phyloP scores from a whole-genome alignment of 2,113 vertebrate species.

The Eurystomus gularis region DNA sequence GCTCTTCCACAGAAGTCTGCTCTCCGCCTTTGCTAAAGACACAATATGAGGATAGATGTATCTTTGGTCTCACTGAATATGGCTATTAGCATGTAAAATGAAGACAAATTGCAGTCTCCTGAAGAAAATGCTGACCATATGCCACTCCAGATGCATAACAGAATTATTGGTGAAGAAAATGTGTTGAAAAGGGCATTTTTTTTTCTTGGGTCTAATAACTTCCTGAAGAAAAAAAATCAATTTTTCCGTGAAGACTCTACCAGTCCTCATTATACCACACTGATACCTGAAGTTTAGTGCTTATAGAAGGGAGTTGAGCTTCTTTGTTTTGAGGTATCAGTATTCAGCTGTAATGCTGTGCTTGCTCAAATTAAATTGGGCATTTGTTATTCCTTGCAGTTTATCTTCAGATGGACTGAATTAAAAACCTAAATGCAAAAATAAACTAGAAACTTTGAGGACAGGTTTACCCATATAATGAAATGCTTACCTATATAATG shows the following conservation, averaged over 20 bases:
- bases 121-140: not conserved
- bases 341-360: not conserved
- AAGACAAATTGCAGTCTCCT: not conserved
- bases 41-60: accelerated
- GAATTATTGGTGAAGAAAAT: not conserved
- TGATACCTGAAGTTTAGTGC: not conserved
- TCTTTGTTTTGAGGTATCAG: not conserved
- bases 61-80: not conserved
- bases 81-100: not conserved
- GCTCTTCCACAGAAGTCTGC: not conserved
- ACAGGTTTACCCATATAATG: not conserved
- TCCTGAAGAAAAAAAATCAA: not conserved
- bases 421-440: not conserved
- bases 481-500: not conserved
- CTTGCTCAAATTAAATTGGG: not conserved
- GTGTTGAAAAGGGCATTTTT: not conserved
- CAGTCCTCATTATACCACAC: not conserved
- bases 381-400: not conserved
- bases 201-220: not conserved
- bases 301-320: not conserved
- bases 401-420: not conserved
- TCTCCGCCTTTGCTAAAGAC: not conserved
- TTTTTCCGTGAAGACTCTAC: not conserved
- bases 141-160: not conserved
- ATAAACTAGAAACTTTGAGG: not conserved